Evolutionary conservation across 2,113 vertebrate genomes (phyloP), one percentile per base, ranked within the genome.

Genomic region (Gymnocephalus cernua): DNA sequence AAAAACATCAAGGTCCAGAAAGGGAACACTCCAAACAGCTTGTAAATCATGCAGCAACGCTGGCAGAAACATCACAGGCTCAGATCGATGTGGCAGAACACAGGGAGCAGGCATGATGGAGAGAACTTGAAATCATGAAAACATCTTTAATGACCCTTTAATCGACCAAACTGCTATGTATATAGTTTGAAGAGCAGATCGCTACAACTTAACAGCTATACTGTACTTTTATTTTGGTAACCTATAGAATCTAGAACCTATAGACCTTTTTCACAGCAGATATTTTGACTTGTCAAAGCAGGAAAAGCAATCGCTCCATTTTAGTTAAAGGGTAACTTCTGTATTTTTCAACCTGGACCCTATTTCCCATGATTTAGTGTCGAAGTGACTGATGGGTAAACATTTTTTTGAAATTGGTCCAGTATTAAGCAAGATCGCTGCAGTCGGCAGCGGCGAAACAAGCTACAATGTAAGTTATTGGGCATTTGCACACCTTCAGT

Each of bases 11-110:
- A 77, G 75, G 50, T 78, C 45, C 54, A 84, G 19, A 58, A 77
- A 73, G 64, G 69, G 18, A 72, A 74, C 65, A 77, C 38, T 74
- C 61, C 48, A 21, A 56, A 75, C 11, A 47, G 32, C 69, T 64
- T 73, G 76, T 86, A 84, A 84, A 88, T 87, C 86, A 85, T n/a
- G n/a, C 50, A 50, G 45, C 1, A 7, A 21, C 1, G 6, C 70
- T 41, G 53, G 63, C 50, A 53, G 48, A 32, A 57, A 25, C 75
- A 41, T 59, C 61, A 25, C 35, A n/a, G 54, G 32, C 29, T 62
- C 48, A 67, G 54, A 81, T 13, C n/a, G 44, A 70, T 71, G 58
- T 51, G 23, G 4, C 44, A 32, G 29, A 4, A 38, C 18, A 57
- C 57, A 70, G 41, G 35, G 3, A 50, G 32, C 32, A 1, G 32